Conservation (phyloP, 2,113 vertebrate genomes). For the Gopherus evgoodei region DNA sequence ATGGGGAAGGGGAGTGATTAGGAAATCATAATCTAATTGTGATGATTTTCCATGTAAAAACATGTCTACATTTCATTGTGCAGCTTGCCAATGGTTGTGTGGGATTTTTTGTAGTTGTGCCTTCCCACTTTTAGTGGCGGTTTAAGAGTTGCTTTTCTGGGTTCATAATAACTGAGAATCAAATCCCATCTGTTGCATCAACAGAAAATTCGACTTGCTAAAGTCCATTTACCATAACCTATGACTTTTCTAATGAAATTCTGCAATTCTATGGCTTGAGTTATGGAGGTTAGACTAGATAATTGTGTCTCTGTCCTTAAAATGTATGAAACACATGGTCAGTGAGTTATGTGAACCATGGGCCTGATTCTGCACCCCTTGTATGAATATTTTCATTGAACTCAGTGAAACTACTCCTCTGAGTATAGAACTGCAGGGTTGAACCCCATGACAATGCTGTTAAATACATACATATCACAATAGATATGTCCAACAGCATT, state of each 20-base stretch:
- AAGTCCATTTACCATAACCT: neutral
- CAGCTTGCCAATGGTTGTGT: neutral
- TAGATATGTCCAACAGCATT: neutral
- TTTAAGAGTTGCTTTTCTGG: neutral
- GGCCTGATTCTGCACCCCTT: neutral
- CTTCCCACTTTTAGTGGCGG: neutral
- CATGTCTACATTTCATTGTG: neutral
- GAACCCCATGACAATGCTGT: neutral
- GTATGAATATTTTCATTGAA: neutral
- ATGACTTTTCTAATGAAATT: neutral
- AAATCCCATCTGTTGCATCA: neutral
- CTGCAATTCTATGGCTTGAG: neutral
- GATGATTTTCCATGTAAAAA: neutral
- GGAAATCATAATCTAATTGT: neutral
- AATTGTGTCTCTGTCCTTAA: neutral
- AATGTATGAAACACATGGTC: neutral
- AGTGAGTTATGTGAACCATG: neutral
- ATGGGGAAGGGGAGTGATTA: neutral
- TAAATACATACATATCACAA: neutral
- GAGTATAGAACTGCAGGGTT: fast-evolving
- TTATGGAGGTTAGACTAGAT: neutral
- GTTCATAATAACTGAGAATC: neutral
- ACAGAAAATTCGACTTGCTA: neutral
- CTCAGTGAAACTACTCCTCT: neutral
- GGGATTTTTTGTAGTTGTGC: neutral